Base-by-base conservation (phyloP, 2,797 vertebrate species). In the Typhlichthys subterraneus region DNA sequence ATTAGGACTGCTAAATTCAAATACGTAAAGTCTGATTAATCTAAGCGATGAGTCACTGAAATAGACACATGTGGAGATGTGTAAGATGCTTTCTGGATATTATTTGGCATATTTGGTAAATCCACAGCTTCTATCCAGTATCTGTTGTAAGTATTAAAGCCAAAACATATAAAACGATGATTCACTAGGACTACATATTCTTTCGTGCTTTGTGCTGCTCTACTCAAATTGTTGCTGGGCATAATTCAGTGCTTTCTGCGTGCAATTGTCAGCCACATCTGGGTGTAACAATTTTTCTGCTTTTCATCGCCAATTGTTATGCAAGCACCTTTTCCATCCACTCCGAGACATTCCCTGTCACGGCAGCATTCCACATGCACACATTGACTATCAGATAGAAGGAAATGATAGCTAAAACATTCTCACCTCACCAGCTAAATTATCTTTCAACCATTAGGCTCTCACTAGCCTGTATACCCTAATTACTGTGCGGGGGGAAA, bases 261-360 rank as follows among this genome's bases (percentile, higher is more conserved):
- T 91, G 88, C 83, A 57, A 80, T 73, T 73, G 69, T 87, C 75
- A 82, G 85, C 78, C 86, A 62, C 87, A 90, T 80, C 72, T 91
- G 85, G 80, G 81, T 87, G 77, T 74, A 81, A 92, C 70, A 63
- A 23, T 85, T 86, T 85, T 81, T 79, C 75, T 81, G 77, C 75
- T 76, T 91, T 86, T 91, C 81, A 80, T 77, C 84, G 80, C 81
- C 89, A 91, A 66, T 87, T 88, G 85, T 92, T 91, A 74, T 77
- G 78, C 76, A 92, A 89, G 68, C 62, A 72, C 82, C 84, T 87
- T 91, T 91, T 88, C 83, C 73, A 72, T 83, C 77, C 83, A 76
- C 75, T 79, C 72, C 82, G 78, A 91, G 86, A 87, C 86, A 79
- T 85, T 86, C 79, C 76, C 76, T 75, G 72, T 93, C 89, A 88